These are phyloP conservation scores for Panagrolaimus sp. DNA, from an alignment of 1,140 invertebrate species.

Conservation along the genomic window DNA sequence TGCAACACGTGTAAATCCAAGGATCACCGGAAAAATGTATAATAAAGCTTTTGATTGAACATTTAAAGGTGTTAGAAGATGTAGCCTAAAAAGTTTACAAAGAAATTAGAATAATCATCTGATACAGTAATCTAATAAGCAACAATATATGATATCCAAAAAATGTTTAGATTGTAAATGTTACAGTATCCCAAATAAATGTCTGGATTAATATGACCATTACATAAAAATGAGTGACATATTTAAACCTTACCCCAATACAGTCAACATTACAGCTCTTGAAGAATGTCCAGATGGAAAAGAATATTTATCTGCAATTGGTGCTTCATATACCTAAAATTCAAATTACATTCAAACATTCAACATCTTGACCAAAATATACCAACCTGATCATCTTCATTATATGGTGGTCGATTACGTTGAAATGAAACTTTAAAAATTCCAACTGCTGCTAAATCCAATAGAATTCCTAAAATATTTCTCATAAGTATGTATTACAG, in stretches of 20 bases:
- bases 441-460: constrained; percentile 77
- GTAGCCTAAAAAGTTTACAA: too few species aligned
- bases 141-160: constrained; percentile 59
- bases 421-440: constrained; percentile 74
- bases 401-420: constrained; percentile 70
- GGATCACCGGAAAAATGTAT: constrained; percentile 66
- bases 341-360: too few species aligned
- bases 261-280: constrained; percentile 72
- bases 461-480: constrained; percentile 70
- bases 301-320: constrained; percentile 78
- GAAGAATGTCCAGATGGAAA: constrained; percentile 93
- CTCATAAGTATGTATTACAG: background rate
- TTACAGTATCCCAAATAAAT: too few species aligned
- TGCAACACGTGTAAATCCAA: constrained; percentile 74
- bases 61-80: constrained; percentile 14
- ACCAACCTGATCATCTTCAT: constrained; percentile 64
- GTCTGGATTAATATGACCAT: too few species aligned
- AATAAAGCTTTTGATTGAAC: constrained; percentile 58
- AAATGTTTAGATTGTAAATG: constrained; percentile 19
- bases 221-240: too few species aligned
- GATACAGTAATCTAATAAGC: constrained; percentile 50
- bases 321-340: constrained; percentile 62
- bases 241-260: constrained; percentile 32
- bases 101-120: background rate
- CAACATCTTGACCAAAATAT: too few species aligned